A percentile compares a stretch with the other conserved stretches of the same genome.
Conservation (phyloP, 2,797 vertebrate species). For the Amniataba percoides region DNA sequence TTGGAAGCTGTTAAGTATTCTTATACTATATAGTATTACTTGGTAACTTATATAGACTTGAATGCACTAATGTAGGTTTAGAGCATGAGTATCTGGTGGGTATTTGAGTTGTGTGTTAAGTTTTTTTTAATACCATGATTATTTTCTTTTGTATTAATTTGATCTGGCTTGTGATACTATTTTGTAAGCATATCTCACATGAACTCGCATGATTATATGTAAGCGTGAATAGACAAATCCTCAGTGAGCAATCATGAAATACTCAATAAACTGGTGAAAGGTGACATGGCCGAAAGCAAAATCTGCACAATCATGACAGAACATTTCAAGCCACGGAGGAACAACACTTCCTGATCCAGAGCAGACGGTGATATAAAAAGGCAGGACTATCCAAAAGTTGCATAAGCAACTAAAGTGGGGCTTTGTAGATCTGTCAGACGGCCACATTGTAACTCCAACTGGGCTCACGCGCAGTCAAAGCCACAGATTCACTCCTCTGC, state of each 20-base stretch:
- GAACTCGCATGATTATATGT: neutral
- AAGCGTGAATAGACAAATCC: neutral
- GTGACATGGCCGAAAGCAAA: neutral
- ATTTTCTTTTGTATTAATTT: neutral
- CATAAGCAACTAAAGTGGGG: neutral
- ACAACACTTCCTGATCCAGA: neutral
- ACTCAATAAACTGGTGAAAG: neutral
- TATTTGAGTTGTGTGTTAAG: too few species aligned
- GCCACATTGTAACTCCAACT: too few species aligned
- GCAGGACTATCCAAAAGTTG: neutral
- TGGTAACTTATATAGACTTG: too few species aligned
- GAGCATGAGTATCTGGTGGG: too few species aligned
- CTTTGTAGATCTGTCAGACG: neutral
- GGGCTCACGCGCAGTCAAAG: constrained; percentile 13
- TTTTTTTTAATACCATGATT: neutral
- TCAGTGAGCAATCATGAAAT: neutral
- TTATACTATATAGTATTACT: too few species aligned
- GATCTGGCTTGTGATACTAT: too few species aligned
- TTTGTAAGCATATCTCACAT: neutral
- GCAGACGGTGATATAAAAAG: constrained; percentile 21
- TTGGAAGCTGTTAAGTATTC: too few species aligned
- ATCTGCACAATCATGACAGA: neutral
- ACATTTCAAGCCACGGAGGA: neutral
- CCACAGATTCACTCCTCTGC: constrained; percentile 24
- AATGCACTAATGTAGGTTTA: too few species aligned